Base-by-base conservation (phyloP, 1,140 invertebrate genomes). In the Heliconius himera region DNA sequence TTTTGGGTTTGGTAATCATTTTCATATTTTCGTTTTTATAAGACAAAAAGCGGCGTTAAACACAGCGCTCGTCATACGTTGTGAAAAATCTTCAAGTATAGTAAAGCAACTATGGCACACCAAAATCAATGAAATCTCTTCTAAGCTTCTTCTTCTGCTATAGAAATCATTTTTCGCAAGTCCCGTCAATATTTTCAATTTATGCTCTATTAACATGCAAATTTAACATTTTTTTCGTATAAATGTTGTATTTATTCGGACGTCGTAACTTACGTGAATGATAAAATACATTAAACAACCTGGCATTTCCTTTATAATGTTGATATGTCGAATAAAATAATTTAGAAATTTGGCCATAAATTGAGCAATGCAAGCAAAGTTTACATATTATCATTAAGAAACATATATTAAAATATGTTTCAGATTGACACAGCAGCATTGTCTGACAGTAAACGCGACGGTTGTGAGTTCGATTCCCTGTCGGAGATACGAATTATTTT, bases 141-240 rank as follows among this genome's bases (percentile, higher is more conserved):
- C 8, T 11, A 60, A 22, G 1, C 3, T 49, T 33, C 41, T 1
- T 46, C 41, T 46, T 46, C 41, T 73, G 41, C 72, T 26, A 73
- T 26, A 49, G 13, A 46, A 51, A 26, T 11, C 13, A 13, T 22
- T 73, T 71, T 71, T 77, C 46, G 70, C 76, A 77, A 77, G 41
- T 54, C 11, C 16, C 76, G 33, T 78, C 76, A 71, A 60, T 38
- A 33, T 54, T 26, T 22, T 73, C n/a, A 46, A 78, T 74, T 78
- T 74, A 78, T 78, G 38, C 51, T 38, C 60, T 76, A 78, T 78
- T 73, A 73, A 41, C 29, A 78, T 78, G 56, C 33, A 66, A 78
- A 74, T 78, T 74, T 73, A 73, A 4, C 18, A 60, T 38, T 73
- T 74, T 36, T 41, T 33, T 78, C 70, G 73, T 73, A 73, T 78